Percentiles rank a stretch among this genome's conserved stretches.
Conservation (phyloP, 1,140 invertebrate genomes). For the Latrodectus geometricus region DNA sequence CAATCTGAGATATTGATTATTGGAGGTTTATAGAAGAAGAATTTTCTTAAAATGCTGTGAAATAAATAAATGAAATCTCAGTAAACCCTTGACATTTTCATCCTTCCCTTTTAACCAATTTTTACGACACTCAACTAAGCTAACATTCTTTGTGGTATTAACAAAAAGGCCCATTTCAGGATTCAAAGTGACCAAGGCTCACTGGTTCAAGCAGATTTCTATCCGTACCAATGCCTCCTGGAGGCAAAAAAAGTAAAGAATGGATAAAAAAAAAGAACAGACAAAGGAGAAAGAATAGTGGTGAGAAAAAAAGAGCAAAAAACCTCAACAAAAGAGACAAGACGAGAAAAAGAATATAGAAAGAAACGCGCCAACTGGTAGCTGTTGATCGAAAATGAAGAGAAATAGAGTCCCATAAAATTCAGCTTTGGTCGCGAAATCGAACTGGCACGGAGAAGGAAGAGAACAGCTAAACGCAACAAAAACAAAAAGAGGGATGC, state of each 20-base stretch:
- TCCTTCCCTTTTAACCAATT: not conserved
- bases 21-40: too few relatives aligned
- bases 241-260: not conserved
- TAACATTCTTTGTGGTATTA: not conserved
- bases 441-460: conserved; percentile 51
- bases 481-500: conserved; percentile 50
- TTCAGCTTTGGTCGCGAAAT: conserved; percentile 59
- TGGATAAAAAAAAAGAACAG: conserved; percentile 10
- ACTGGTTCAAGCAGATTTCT: not conserved
- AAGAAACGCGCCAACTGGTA: conserved; percentile 45
- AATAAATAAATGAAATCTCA: too few relatives aligned
- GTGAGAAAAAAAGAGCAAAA: conserved; percentile 8
- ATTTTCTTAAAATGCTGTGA: too few relatives aligned
- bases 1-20: too few relatives aligned
- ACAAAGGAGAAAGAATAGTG: conserved; percentile 1
- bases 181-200: not conserved
- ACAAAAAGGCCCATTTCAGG: not conserved
- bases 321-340: conserved; percentile 24
- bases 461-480: conserved; percentile 50
- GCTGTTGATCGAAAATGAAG: conserved; percentile 59
- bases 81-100: too few relatives aligned
- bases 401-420: conserved; percentile 56
- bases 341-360: not conserved
- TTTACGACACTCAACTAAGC: not conserved
- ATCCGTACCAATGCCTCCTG: not conserved